Evolutionary conservation across 2,888 invertebrate genomes (phyloP).

Genomic region (Busseola fusca): DNA sequence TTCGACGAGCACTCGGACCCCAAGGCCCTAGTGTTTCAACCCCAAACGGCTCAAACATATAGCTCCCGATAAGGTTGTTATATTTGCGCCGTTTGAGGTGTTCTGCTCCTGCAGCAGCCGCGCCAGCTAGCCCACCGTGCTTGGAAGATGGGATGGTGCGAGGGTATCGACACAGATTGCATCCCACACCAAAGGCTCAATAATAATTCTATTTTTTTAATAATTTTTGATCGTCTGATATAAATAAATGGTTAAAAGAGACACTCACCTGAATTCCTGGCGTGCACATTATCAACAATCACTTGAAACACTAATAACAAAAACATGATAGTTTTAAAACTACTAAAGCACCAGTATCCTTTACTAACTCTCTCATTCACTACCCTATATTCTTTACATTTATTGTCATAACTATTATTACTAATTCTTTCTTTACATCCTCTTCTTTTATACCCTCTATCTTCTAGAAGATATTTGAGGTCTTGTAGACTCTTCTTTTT

Average conservation of each 20-base stretch:
- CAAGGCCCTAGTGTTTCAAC: too few relatives aligned
- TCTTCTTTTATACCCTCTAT: constrained; percentile 79
- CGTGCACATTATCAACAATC: constrained; percentile 77
- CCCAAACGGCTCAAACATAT: too few relatives aligned
- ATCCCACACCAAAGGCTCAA: too few relatives aligned
- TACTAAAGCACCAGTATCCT: constrained; percentile 79
- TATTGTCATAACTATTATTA: constrained; percentile 79
- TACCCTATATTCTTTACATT: constrained; percentile 71
- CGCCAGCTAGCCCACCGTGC: too few relatives aligned
- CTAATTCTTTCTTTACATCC: constrained; percentile 70
- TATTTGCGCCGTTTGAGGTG: too few relatives aligned
- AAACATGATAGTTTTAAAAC: constrained; percentile 82
- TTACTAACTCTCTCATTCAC: constrained; percentile 70
- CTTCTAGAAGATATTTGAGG: constrained; percentile 84
- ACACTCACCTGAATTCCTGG: constrained; percentile 85
- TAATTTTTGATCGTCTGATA: too few relatives aligned
- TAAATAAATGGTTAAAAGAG: not conserved
- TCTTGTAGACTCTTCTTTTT: constrained; percentile 80
- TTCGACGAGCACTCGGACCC: too few relatives aligned
- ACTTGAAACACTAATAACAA: constrained; percentile 78
- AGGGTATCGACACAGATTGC: too few relatives aligned
- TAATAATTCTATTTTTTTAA: too few relatives aligned
- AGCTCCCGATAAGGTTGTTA: too few relatives aligned
- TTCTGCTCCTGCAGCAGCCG: too few relatives aligned
- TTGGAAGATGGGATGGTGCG: too few relatives aligned